phyloP scores from a whole-genome alignment of 2,797 vertebrate genomes.

The Rhynchotus rufescens region DNA sequence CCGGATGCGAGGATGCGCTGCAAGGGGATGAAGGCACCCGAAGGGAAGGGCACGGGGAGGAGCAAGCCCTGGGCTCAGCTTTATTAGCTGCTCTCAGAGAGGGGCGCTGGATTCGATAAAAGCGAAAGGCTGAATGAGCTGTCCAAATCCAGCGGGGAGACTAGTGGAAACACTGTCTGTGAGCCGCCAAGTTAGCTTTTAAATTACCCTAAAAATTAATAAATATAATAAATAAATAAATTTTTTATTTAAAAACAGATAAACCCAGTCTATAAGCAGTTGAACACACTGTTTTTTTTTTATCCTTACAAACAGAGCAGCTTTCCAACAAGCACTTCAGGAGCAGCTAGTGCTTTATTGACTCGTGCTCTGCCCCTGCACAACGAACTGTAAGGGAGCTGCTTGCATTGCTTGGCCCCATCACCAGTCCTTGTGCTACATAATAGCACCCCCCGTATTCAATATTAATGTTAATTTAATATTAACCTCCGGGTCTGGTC shows the following conservation, averaged over 20 bases:
- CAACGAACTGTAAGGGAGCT: rapidly evolving
- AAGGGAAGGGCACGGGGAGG: rapidly evolving
- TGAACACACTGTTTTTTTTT: background rate
- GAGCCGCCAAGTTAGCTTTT: background rate
- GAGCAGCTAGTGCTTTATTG: rapidly evolving
- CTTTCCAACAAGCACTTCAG: background rate
- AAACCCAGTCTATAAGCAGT: background rate
- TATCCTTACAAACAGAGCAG: rapidly evolving
- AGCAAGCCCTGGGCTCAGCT: background rate
- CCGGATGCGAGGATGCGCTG: background rate
- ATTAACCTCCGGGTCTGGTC: rapidly evolving
- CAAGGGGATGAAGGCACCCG: rapidly evolving
- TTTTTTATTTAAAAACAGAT: background rate
- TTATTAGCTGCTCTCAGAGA: rapidly evolving
- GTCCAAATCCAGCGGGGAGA: rapidly evolving
- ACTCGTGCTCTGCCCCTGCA: background rate
- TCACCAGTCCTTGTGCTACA: rapidly evolving
- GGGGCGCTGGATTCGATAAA: background rate
- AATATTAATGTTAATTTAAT: too few species aligned
- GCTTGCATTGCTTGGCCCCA: rapidly evolving
- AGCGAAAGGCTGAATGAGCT: background rate
- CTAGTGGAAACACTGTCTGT: background rate
- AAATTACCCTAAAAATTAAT: too few species aligned
- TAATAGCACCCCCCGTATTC: background rate
- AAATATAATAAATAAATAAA: too few species aligned